phyloP scores from a whole-genome alignment of 2,113 vertebrate species.

The Carassius gibelio region DNA sequence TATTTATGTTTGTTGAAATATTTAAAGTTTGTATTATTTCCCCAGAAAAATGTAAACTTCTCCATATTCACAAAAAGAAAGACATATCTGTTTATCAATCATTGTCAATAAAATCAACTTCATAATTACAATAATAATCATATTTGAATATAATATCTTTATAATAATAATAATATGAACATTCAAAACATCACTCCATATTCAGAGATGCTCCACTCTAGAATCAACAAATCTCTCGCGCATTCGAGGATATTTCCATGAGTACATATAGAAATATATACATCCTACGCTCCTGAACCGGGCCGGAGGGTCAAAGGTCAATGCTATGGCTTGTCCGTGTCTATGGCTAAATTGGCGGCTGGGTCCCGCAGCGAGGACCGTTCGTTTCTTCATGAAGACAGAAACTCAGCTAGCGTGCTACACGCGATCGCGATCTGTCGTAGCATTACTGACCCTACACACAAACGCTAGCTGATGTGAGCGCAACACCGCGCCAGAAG shows the following conservation, averaged over 20 bases:
- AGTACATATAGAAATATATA: conserved; percentile 42
- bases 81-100: conserved; percentile 52
- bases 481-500: conserved; percentile 10
- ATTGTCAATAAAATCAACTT: conserved; percentile 56
- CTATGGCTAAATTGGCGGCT: conserved; percentile 58
- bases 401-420: conserved; percentile 48
- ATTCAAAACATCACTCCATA: conserved; percentile 60
- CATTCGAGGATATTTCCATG: conserved; percentile 34
- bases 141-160: conserved; percentile 58
- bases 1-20: conserved; percentile 68
- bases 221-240: conserved; percentile 40
- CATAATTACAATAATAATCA: conserved; percentile 58
- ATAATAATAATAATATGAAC: conserved; percentile 57
- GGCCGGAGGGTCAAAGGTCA: conserved; percentile 45
- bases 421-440: conserved; percentile 51
- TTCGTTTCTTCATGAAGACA: conserved; percentile 42
- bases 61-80: conserved; percentile 62
- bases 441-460: conserved; percentile 43
- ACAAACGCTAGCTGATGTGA: conserved; percentile 34
- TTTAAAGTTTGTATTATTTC: conserved; percentile 48
- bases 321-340: conserved; percentile 59
- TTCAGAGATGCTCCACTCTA: conserved; percentile 48
- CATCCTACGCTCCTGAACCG: conserved; percentile 54
- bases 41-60: conserved; percentile 53
- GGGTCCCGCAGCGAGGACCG: conserved; percentile 30